A percentile compares a stretch with the other conserved stretches of the same genome.
Evolutionary conservation across 2,113 vertebrate genomes (phyloP).

Genomic region (Genyomyrus donnyi): DNA sequence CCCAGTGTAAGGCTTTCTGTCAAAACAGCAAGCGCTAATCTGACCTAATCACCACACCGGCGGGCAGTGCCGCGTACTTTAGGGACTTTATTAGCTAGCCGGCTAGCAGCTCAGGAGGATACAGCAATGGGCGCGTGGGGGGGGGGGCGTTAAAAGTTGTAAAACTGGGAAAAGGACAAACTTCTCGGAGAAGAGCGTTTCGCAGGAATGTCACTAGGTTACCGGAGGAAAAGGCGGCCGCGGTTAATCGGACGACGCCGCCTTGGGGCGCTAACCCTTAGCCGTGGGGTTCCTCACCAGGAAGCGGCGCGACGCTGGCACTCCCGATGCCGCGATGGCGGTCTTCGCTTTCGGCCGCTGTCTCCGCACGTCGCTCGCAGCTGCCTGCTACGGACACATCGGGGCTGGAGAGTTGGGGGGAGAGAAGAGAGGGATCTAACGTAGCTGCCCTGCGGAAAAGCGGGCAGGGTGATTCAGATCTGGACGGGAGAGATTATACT

Average conservation of each 20-base stretch:
- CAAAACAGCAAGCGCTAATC: neutral
- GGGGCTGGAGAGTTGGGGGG: neutral
- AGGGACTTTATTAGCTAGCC: neutral
- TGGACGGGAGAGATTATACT: neutral
- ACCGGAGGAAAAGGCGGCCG: neutral
- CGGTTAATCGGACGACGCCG: neutral
- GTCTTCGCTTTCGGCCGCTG: neutral
- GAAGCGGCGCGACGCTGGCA: neutral
- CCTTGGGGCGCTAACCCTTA: neutral
- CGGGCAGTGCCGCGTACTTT: neutral
- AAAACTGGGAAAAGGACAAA: neutral
- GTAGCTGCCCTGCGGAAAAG: neutral
- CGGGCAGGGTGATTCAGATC: neutral
- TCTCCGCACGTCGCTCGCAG: constrained; percentile 24
- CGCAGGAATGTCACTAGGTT: neutral
- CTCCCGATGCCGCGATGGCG: constrained; percentile 4
- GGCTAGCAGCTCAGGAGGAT: neutral
- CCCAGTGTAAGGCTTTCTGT: neutral
- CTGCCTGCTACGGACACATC: constrained; percentile 34
- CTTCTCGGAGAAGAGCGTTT: neutral
- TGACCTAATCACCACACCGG: neutral
- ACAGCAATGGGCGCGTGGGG: neutral
- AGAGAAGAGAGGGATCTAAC: neutral
- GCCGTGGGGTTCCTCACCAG: constrained; percentile 14
- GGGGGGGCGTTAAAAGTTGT: neutral